Conservation (phyloP, 2,797 vertebrate species). For the Coracias cyanogaster region DNA sequence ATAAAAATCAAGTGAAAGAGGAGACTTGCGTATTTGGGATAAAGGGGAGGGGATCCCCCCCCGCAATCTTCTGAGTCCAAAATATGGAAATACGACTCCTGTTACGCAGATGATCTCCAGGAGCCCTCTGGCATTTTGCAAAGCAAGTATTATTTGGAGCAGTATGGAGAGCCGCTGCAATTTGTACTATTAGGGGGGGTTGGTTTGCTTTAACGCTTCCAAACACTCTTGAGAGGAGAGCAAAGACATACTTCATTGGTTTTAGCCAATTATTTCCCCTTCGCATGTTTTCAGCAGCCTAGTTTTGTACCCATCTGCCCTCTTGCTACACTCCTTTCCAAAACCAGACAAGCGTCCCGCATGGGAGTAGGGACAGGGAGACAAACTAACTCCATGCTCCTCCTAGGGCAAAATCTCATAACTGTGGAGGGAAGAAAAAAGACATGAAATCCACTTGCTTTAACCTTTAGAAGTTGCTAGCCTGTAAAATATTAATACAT, state of each 20-base stretch:
- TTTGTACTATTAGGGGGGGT: accelerated
- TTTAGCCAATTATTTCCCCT: neutral
- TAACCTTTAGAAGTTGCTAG: neutral
- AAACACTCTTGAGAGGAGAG: neutral
- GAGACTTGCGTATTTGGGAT: neutral
- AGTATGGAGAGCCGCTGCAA: neutral
- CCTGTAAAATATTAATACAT: neutral
- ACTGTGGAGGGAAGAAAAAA: neutral
- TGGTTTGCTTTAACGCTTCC: neutral
- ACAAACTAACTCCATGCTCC: neutral
- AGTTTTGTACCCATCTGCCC: neutral
- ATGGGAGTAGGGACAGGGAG: neutral
- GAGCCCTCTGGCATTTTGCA: constrained; percentile 26
- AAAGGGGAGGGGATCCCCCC: neutral
- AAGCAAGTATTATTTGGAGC: neutral
- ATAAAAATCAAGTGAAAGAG: constrained; percentile 47
- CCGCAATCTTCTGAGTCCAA: neutral
- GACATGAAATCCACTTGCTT: neutral
- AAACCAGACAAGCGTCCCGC: neutral
- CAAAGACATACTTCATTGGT: neutral
- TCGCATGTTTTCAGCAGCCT: neutral
- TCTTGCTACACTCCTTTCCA: neutral
- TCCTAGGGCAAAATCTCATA: neutral
- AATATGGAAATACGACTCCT: neutral
- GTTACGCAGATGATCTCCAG: neutral